phyloP scores from a whole-genome alignment of 2,797 vertebrate genomes.

The Ataeniobius toweri region DNA sequence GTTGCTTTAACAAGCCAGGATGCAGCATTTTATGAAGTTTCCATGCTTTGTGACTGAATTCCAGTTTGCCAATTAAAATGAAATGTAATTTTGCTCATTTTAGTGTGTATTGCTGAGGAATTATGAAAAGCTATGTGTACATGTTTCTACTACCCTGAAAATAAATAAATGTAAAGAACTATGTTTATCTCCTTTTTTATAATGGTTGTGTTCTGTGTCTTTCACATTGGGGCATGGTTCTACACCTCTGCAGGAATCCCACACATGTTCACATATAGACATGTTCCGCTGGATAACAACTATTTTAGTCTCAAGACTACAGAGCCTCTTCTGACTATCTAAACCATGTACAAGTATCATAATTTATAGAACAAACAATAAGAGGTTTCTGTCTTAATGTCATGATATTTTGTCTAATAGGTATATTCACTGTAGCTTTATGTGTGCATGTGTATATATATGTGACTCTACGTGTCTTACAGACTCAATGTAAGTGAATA shows the following conservation, averaged over 20 bases:
- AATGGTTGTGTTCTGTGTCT: conserved; percentile 53
- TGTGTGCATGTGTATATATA: conserved; percentile 42
- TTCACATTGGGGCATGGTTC: conserved; percentile 48
- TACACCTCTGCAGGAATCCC: conserved; percentile 54
- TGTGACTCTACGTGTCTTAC: conserved; percentile 28
- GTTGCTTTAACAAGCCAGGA: conserved; percentile 70
- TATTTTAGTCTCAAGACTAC: conserved; percentile 31
- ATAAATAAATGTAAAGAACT: conserved; percentile 69
- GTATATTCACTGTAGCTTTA: conserved; percentile 51
- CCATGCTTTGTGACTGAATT: conserved; percentile 58
- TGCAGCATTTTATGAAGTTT: conserved; percentile 73
- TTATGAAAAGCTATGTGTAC: conserved; percentile 64
- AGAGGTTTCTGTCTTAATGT: conserved; percentile 56
- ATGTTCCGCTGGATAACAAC: conserved; percentile 31
- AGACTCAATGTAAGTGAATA: conserved; percentile 21
- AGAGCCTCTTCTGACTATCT: conserved; percentile 13
- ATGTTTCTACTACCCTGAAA: conserved; percentile 65
- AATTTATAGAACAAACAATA: conserved; percentile 45
- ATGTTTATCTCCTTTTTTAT: conserved; percentile 68
- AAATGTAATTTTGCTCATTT: conserved; percentile 80
- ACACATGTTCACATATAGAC: conserved; percentile 41
- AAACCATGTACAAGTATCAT: conserved; percentile 38
- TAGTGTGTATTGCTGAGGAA: conserved; percentile 73
- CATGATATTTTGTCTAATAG: conserved; percentile 39
- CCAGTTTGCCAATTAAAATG: conserved; percentile 71